These are phyloP conservation scores for Lithophane semibrunnea DNA, from an alignment of 2,888 invertebrate species.

Conservation along the genomic window DNA sequence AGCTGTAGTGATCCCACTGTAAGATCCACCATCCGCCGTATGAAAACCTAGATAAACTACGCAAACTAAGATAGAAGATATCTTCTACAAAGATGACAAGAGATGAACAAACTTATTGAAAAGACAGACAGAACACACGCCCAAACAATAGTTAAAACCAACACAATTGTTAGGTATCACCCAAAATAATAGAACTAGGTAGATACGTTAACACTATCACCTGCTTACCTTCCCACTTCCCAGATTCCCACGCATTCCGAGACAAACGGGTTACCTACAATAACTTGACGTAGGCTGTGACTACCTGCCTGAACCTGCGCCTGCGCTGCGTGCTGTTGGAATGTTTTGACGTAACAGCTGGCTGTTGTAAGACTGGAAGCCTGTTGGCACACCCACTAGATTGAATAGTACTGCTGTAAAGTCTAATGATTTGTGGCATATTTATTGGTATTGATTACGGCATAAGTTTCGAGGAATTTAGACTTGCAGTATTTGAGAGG, in stretches of 20 bases:
- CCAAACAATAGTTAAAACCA: background rate
- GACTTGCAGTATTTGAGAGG: background rate
- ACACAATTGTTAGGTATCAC: background rate
- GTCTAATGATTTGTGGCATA: conserved; percentile 55
- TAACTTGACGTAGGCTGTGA: conserved; percentile 54
- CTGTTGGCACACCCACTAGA: conserved; percentile 58
- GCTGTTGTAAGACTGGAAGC: conserved; percentile 58
- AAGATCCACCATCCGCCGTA: background rate
- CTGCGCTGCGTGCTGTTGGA: conserved; percentile 48
- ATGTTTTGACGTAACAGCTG: conserved; percentile 63
- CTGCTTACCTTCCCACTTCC: conserved; percentile 54
- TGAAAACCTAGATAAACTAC: background rate
- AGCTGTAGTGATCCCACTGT: background rate
- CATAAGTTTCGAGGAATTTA: conserved; percentile 19
- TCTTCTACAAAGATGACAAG: background rate
- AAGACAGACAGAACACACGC: background rate
- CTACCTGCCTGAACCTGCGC: conserved; percentile 56
- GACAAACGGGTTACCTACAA: conserved; percentile 58
- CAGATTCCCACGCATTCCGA: conserved; percentile 56
- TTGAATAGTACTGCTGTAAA: conserved; percentile 46
- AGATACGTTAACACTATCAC: conserved; percentile 34
- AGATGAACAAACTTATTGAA: background rate
- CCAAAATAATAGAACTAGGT: conserved; percentile 16
- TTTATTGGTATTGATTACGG: conserved; percentile 44
- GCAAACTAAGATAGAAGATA: background rate